These are phyloP conservation scores for Drosophila eugracilis DNA, from an alignment of 1,140 invertebrate species.

Conservation along the genomic window DNA sequence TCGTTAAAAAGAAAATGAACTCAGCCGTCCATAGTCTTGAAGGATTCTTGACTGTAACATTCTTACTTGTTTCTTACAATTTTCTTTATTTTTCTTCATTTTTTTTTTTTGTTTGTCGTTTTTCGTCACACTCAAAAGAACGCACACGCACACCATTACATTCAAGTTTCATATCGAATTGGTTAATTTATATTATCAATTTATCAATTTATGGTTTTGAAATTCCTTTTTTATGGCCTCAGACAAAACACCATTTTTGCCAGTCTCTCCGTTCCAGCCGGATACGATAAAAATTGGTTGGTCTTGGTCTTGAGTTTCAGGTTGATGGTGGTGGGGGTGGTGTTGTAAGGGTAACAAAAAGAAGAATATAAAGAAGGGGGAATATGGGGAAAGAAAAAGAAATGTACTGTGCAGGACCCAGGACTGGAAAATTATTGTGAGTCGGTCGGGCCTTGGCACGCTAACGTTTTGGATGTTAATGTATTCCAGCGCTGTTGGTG, in stretches of 20 bases:
- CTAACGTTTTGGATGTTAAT: slow-evolving; percentile 54
- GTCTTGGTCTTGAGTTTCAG: too few relatives aligned
- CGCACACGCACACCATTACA: slow-evolving; percentile 21
- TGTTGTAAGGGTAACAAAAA: too few relatives aligned
- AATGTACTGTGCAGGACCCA: slow-evolving; percentile 25
- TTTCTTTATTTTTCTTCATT: background rate
- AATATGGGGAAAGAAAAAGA: background rate
- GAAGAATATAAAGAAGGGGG: too few relatives aligned
- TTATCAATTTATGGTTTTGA: slow-evolving; percentile 80
- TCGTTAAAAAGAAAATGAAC: background rate
- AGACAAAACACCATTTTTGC: background rate
- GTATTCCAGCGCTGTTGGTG: slow-evolving; percentile 26
- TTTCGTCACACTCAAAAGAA: slow-evolving; percentile 17
- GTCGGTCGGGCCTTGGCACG: slow-evolving; percentile 59
- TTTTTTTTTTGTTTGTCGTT: slow-evolving; percentile 35
- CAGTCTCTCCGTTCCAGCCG: background rate
- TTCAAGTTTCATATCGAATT: slow-evolving; percentile 54
- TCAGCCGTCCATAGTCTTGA: background rate
- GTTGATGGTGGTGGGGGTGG: background rate
- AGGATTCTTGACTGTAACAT: slow-evolving; percentile 3
- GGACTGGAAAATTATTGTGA: slow-evolving; percentile 55
- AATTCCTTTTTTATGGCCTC: slow-evolving; percentile 77
- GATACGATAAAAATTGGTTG: slow-evolving; percentile 1
- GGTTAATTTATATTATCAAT: slow-evolving; percentile 82
- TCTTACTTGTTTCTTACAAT: background rate